Conservation (phyloP, 1,140 invertebrate species). For the Heliconius himera region DNA sequence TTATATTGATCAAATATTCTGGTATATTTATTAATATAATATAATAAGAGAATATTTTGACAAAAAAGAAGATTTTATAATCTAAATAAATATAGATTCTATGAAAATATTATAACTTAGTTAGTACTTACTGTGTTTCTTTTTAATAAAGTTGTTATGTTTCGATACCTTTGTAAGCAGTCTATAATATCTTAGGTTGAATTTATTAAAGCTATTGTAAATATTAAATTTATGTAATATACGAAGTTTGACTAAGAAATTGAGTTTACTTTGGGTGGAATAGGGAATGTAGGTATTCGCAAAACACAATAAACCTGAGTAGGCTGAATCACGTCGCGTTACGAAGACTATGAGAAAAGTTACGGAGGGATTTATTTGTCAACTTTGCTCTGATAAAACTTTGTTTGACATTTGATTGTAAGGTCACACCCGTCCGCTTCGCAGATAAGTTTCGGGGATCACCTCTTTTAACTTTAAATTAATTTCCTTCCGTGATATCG, state of each 20-base stretch:
- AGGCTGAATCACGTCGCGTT: conserved; percentile 53
- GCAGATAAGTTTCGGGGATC: conserved; percentile 58
- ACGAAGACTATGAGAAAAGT: conserved; percentile 63
- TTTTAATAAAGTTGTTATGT: neutral
- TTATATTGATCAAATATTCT: neutral
- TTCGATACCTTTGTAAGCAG: neutral
- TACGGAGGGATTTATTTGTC: conserved; percentile 75
- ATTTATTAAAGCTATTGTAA: neutral
- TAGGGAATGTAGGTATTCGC: conserved; percentile 18
- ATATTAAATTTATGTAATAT: neutral
- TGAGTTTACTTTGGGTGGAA: neutral
- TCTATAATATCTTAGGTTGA: neutral
- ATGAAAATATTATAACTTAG: neutral
- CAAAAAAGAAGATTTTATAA: neutral
- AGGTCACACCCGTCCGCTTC: conserved; percentile 58
- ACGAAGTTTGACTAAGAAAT: neutral
- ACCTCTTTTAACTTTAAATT: conserved; percentile 60
- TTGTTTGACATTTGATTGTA: conserved; percentile 75
- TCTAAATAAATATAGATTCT: neutral
- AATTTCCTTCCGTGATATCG: conserved; percentile 58
- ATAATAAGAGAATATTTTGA: neutral
- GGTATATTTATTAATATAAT: neutral
- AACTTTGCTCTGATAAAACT: conserved; percentile 77
- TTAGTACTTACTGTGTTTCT: neutral
- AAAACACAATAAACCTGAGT: conserved; percentile 36